Base-by-base conservation (phyloP, 2,797 vertebrate genomes). In the Myotis pilosus region DNA sequence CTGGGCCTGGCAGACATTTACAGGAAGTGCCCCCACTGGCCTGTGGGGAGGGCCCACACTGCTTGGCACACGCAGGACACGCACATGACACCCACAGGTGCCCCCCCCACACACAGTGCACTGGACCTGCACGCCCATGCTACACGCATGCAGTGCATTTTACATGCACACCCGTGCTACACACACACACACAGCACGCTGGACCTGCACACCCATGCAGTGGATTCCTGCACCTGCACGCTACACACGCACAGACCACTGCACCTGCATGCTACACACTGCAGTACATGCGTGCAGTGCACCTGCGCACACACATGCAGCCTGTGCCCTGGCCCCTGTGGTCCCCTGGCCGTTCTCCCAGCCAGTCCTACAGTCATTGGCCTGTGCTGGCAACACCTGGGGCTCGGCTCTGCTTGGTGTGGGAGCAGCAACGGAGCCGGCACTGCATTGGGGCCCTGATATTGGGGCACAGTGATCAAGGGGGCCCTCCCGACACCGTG, bases 131-230 rank as follows among this genome's bases (percentile, higher is more conserved):
- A 28, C 36, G 17, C 28, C 8, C 64, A 19, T 16, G 28, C 15
- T 23, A 44, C 28, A 19, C 17, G 20, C 44, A 22, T 28, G 22
- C 19, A 5, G 19, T 0, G 4, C 22, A 1, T 0, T 11, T 13
- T 9, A 9, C 81, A n/a, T 10, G 12, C 12, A 64, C 2, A 8
- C 8, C 28, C 68, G 12, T 38, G 33, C 12, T 1, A 69, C 33
- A 38, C 36, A 33, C 44, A 47, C 64, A 66, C 15, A 3, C 4
- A 33, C 38, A 38, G 5, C 38, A 38, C 38, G 38, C 6, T 8
- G 64, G n/a, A n/a, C 57, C n/a, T 2, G 30, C 53, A 44, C 25
- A 30, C 12, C 12, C 15, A 11, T 25, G 15, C 60, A 25, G 25
- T 60, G 57, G 57, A 60, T 13, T 60, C 62, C 62, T n/a, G 3